Base-by-base conservation (phyloP, 2,888 invertebrate genomes). In the Automeris io region DNA sequence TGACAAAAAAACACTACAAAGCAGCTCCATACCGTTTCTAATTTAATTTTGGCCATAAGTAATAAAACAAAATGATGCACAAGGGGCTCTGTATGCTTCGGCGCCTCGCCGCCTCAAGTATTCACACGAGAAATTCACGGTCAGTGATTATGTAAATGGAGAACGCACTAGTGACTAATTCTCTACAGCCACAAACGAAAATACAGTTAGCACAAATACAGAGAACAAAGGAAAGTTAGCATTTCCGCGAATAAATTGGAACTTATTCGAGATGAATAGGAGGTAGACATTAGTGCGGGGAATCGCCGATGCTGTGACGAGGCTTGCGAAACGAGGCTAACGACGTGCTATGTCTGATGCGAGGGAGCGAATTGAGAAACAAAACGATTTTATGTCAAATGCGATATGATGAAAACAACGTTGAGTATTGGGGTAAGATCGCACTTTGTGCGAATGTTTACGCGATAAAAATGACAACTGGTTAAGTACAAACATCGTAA, bases 121-220 rank as follows among this genome's bases (percentile, higher is more conserved):
- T 83, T 86, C 85, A 81, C 85, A 85, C 77, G 85, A 83, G 83
- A 83, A 72, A 75, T 73, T 75, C 78, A 85, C 83, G 85, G 80
- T 80, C 78, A 67, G 61, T 85, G 83, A 52, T 70, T 80, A 81
- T 80, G 85, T 77, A 81, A 81, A 85, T 85, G 67, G 72, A 59
- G 70, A 67, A 68, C 56, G 57, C 57, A 60, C 56, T 52, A 63
- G 57, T 72, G 65, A 71, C 75, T 81, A 70, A 81, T 68, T 70
- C 69, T 64, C 51, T 50, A 45, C 51, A 53, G 49, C 47, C 47
- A 54, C 54, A 65, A 59, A 66, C 63, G 43, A 61, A 66, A 58
- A 57, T 64, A 74, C 74, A 61, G 75, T 74, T 74, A 70, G 43
- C 23, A 32, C 25, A 35, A 40, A 32, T 33, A 32, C 34, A 39